phyloP scores from a whole-genome alignment of 2,797 vertebrate species.

The Betta splendens region DNA sequence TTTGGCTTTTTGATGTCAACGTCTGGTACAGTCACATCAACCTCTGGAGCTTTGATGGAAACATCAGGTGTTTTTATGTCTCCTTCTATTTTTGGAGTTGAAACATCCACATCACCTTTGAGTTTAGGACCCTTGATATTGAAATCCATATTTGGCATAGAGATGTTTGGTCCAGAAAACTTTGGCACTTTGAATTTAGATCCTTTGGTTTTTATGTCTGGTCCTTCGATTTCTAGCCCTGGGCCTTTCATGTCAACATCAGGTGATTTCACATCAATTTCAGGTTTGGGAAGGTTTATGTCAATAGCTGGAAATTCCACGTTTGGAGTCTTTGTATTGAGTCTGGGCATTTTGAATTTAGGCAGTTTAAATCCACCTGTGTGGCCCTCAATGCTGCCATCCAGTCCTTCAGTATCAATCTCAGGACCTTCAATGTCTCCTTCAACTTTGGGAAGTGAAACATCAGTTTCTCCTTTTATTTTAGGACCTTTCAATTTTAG shows the following conservation, averaged over 20 bases:
- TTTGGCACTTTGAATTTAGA: conserved; percentile 19
- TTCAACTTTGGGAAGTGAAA: conserved; percentile 42
- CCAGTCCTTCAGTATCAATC: conserved; percentile 18
- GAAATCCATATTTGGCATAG: background rate
- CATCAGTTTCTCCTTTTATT: conserved; percentile 57
- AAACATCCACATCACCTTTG: conserved; percentile 1
- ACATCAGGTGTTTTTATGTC: conserved; percentile 12
- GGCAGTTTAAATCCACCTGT: conserved; percentile 29
- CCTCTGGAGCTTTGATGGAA: too few relatives aligned
- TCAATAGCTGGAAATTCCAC: conserved; percentile 20
- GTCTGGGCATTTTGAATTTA: conserved; percentile 39
- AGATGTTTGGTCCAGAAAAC: conserved; percentile 12
- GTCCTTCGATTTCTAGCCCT: conserved; percentile 22
- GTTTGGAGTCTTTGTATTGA: conserved; percentile 26
- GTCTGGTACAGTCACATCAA: too few relatives aligned
- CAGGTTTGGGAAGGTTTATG: background rate
- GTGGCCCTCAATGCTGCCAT: too few relatives aligned
- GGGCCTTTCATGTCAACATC: too few relatives aligned
- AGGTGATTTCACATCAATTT: conserved; percentile 25
- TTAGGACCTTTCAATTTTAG: conserved; percentile 57
- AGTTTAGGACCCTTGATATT: conserved; percentile 1
- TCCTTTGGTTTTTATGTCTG: conserved; percentile 55
- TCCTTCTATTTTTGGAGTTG: conserved; percentile 8
- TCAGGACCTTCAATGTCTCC: conserved; percentile 33
- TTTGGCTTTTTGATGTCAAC: too few relatives aligned